Conservation (phyloP, 2,888 invertebrate genomes). For the Erpobdella octoculata region DNA sequence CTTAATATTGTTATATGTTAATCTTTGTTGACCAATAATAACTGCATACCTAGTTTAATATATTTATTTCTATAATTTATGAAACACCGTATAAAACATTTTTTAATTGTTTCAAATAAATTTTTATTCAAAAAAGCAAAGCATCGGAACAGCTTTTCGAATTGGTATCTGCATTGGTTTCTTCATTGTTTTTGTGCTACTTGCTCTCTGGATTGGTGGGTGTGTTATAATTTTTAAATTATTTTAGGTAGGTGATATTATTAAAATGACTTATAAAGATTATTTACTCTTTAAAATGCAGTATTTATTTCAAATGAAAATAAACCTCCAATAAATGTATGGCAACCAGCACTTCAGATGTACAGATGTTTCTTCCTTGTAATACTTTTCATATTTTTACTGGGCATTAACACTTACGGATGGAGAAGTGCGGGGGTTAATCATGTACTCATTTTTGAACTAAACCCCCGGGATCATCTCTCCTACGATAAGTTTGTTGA, state of each 20-base stretch:
- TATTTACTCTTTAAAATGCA: background rate
- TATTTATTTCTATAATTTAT: too few relatives aligned
- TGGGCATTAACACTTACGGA: constrained; percentile 91
- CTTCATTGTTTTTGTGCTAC: constrained; percentile 55
- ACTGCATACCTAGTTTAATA: too few relatives aligned
- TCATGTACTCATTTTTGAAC: constrained; percentile 91
- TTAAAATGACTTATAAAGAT: background rate
- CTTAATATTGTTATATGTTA: too few relatives aligned
- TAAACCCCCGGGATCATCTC: constrained; percentile 84
- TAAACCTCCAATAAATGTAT: constrained; percentile 31
- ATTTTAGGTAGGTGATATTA: background rate
- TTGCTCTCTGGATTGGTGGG: background rate
- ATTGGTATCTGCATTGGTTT: constrained; percentile 83
- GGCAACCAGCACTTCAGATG: constrained; percentile 72
- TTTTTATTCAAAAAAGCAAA: constrained; percentile 32
- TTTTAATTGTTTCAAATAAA: too few relatives aligned
- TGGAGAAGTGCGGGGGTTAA: constrained; percentile 96
- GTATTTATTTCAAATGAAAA: constrained; percentile 62
- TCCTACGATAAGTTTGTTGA: constrained; percentile 87
- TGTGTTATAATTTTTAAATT: background rate
- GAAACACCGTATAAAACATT: too few relatives aligned
- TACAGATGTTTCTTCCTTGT: constrained; percentile 88
- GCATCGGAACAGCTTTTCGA: constrained; percentile 52
- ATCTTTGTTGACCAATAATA: too few relatives aligned
- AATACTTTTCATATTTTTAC: constrained; percentile 82